Evolutionary conservation across 2,113 vertebrate species (phyloP).

Genomic region (Macquaria ambigua): DNA sequence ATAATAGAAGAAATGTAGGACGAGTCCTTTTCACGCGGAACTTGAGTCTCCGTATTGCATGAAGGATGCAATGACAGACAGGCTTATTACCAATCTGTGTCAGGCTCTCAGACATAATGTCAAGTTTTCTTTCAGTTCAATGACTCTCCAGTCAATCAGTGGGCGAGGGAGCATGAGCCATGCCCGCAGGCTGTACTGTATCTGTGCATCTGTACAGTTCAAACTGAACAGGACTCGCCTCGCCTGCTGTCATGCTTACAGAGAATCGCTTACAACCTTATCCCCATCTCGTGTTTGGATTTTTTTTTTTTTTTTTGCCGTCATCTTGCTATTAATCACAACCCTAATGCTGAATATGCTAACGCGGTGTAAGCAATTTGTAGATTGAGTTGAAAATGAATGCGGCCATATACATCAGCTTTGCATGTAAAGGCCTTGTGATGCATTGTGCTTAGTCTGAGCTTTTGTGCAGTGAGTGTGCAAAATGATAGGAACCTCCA

Average conservation of each 20-base stretch:
- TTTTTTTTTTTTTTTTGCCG: not conserved
- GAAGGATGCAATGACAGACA: constrained; percentile 24
- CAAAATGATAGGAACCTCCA: constrained; percentile 42
- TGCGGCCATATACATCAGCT: constrained; percentile 34
- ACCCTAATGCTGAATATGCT: constrained; percentile 16
- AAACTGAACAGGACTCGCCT: not conserved
- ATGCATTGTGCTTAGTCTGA: constrained; percentile 55
- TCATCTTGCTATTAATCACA: constrained; percentile 36
- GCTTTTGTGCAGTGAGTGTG: constrained; percentile 49
- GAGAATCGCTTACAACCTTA: not conserved
- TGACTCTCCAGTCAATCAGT: constrained; percentile 50
- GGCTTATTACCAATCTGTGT: constrained; percentile 61
- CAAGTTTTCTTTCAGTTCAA: constrained; percentile 53
- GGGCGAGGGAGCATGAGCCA: constrained; percentile 35
- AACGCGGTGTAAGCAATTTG: constrained; percentile 49
- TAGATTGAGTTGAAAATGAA: constrained; percentile 49
- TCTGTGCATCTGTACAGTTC: constrained; percentile 21
- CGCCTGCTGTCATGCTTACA: constrained; percentile 27
- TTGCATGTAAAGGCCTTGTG: constrained; percentile 40
- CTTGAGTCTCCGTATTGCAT: constrained; percentile 5
- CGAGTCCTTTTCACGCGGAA: not conserved
- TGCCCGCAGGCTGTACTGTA: constrained; percentile 16
- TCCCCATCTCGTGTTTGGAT: not conserved
- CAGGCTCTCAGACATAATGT: constrained; percentile 54
- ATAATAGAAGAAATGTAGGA: not conserved